Evolutionary conservation across 2,797 vertebrate genomes (phyloP).

Genomic region (Myotis vivesi): DNA sequence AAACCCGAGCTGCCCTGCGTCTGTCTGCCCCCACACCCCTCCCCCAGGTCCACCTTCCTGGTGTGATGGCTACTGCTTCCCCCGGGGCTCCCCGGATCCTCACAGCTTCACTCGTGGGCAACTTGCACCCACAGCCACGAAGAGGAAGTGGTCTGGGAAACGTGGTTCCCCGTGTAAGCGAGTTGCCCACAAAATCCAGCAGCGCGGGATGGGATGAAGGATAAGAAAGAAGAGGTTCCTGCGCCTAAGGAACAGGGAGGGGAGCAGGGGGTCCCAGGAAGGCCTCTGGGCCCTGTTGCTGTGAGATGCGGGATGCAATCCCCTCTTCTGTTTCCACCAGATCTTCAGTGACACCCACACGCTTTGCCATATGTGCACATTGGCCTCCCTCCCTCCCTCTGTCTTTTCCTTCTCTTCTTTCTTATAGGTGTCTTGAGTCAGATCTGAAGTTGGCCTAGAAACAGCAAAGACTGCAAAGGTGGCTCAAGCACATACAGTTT

Average conservation of each 20-base stretch:
- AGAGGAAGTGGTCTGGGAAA: not conserved
- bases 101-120: not conserved
- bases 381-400: not conserved
- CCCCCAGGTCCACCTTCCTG: not conserved
- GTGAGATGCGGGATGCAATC: not conserved
- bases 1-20: not conserved
- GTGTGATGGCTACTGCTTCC: fast-evolving
- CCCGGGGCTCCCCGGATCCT: too few species aligned
- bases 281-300: not conserved
- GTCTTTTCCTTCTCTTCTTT: not conserved
- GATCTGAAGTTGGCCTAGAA: not conserved
- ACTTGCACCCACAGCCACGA: not conserved
- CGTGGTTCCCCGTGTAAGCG: fast-evolving
- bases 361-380: not conserved
- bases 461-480: not conserved
- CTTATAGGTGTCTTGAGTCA: not conserved
- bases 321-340: too few species aligned
- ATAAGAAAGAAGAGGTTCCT: not conserved
- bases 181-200: not conserved
- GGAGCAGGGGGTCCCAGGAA: not conserved
- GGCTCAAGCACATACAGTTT: not conserved
- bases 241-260: not conserved
- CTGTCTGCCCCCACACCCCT: not conserved
- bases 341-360: not conserved
- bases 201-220: not conserved